Evolutionary conservation across 2,113 vertebrate genomes (phyloP).

Genomic region (Carlito syrichta): DNA sequence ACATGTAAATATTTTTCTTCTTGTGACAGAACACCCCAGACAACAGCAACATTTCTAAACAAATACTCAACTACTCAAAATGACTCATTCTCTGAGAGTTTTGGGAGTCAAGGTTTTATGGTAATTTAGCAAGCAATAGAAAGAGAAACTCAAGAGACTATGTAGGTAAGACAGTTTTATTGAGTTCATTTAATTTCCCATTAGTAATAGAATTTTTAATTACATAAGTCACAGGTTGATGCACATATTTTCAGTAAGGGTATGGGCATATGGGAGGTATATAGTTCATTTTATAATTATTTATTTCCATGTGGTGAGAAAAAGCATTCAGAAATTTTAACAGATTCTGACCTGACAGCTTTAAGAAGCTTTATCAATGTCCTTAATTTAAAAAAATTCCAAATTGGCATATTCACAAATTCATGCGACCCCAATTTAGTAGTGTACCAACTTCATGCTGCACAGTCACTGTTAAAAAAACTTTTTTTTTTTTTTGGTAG

Average conservation of each 20-base stretch:
- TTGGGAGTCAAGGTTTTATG: not conserved
- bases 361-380: not conserved
- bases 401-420: not conserved
- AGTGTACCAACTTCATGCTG: not conserved
- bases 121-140: not conserved
- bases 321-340: not conserved
- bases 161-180: not conserved
- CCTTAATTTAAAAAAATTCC: not conserved
- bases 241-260: not conserved
- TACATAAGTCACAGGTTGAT: not conserved
- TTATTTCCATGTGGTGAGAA: not conserved
- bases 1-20: not conserved
- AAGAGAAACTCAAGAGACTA: conserved; percentile 7
- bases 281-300: not conserved
- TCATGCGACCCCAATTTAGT: not conserved
- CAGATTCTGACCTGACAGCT: not conserved
- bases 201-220: conserved; percentile 47
- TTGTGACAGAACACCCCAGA: not conserved
- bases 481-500: no score
- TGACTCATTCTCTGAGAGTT: not conserved
- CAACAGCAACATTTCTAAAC: not conserved
- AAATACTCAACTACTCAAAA: not conserved
- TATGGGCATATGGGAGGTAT: not conserved
- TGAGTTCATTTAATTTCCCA: conserved; percentile 46
- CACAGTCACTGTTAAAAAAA: not conserved